Conservation (phyloP, 2,888 invertebrate species). For the Scaptomyza flava region DNA sequence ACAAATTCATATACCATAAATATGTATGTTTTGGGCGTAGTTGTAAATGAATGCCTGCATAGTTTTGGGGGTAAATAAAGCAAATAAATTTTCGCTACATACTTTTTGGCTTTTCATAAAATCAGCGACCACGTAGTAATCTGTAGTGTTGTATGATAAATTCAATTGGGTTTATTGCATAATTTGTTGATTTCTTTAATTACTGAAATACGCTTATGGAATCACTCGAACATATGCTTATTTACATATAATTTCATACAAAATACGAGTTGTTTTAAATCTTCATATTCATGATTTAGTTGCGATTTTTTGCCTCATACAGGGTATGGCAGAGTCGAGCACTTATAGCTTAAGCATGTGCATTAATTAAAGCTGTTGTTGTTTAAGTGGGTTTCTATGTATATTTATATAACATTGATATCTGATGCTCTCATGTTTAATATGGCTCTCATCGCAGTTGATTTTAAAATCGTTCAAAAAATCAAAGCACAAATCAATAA, state of each 20-base stretch:
- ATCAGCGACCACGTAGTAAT: conserved; percentile 1
- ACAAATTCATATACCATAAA: background rate
- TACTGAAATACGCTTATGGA: too few species aligned
- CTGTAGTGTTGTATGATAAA: too few species aligned
- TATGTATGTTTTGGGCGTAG: background rate
- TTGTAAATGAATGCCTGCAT: conserved; percentile 40
- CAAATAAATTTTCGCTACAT: conserved; percentile 34
- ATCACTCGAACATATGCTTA: too few species aligned
- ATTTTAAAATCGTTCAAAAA: background rate
- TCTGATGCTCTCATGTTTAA: background rate
- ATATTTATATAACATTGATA: background rate
- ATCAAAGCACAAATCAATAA: conserved; percentile 44
- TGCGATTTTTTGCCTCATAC: background rate
- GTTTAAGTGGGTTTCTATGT: background rate
- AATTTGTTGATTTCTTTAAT: too few species aligned
- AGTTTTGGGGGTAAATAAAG: conserved; percentile 45
- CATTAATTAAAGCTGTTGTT: background rate
- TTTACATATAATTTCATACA: too few species aligned
- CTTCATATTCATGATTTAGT: background rate
- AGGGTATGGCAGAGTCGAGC: background rate
- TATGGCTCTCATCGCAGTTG: too few species aligned
- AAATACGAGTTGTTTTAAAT: background rate
- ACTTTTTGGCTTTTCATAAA: conserved; percentile 38
- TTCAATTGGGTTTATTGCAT: too few species aligned
- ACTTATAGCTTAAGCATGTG: background rate